Base-by-base conservation (phyloP, 2,797 vertebrate genomes). In the Microcaecilia unicolor region DNA sequence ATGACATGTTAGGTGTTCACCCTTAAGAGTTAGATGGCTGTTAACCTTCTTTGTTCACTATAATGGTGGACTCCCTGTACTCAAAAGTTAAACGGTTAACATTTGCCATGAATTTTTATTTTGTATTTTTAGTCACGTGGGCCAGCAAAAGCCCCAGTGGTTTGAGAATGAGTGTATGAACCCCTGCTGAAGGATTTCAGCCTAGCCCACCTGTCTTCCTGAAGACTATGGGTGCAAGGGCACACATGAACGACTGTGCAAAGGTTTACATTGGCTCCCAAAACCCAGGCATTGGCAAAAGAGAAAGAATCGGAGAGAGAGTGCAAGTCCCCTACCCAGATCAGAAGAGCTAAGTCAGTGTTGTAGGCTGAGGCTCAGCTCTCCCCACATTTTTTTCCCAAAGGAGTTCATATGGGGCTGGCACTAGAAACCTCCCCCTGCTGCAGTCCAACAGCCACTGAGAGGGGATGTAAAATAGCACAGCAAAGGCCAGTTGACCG, bases 261-360 rank as follows among this genome's bases (percentile, higher is more conserved):
- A 31, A 53, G 2, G 31, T 57, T 45, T 47, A 57, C 60, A 0
- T 0, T 2, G 10, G 61, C 61, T 57, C 56, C 51, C 61, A 61
- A 43, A 61, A 61, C 61, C 61, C 61, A 43, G 31, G 7, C 49
- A 51, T 35, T 30, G 45, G 39, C 59, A 40, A 51, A 49, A 55
- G 51, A 60, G 64, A 45, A 21, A 65, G 41, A 49, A 41, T 13
- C 32, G 26, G 9, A 28, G 56, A 5, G 35, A 55, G 29, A 41
- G 35, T 31, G 33, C 9, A 6, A 37, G 22, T 18, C 14, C 17
- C 7, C 25, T 5, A 39, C 20, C 18, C 4, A 2, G 23, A 32
- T 55, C 47, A 47, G 36, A 49, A 58, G 45, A 41, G 2, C 10
- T 31, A 24, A 23, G 46, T 26, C 48, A 51, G 13, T 34, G 31